Evolutionary conservation across 2,113 vertebrate species (phyloP), one percentile per base, ranked within the genome.

Genomic region (Osmerus eperlanus): DNA sequence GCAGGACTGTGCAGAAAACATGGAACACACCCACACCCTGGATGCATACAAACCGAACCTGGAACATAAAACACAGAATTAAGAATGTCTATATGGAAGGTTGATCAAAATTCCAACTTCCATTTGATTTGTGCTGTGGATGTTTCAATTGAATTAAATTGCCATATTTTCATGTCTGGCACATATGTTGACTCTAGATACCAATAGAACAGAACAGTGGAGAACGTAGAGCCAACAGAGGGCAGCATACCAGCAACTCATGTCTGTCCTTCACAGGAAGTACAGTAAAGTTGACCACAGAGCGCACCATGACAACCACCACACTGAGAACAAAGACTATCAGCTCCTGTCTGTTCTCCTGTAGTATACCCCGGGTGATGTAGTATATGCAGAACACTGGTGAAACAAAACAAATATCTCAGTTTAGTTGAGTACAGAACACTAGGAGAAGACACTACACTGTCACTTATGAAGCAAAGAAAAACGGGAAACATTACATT

Each of bases 341-440:
- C 70, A 96, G 91, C 88, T 95, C 94, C 88, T 94, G 94, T 8
- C 89, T 84, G 76, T 95, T 95, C 86, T 95, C 94, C 85, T 96
- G 94, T 85, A 95, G 88, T 55, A 95, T 90, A 0, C 94, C 94
- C 3, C 94, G 90, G 13, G 67, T 83, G 73, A 95, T 90, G 18
- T 95, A 96, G 67, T 95, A 96, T 29, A 94, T 79, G 78, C 93
- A 94, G 89, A 95, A 95, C 85, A 91, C 94, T 93, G 76, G 25
- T 81, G 74, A 75, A 53, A 64, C 65, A 69, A 59, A 41, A 54
- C 41, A 47, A 9, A n/a, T n/a, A 58, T 12, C 19, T n/a, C 1
- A 9, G 56, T 59, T 21, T 59, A 59, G 56, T 11, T 47, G 5
- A 59, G 56, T 4, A n/a, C 11, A 59, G n/a, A 59, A 7, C 18